Conservation (phyloP, 1,140 invertebrate species). For the Cryptotermes secundus region DNA sequence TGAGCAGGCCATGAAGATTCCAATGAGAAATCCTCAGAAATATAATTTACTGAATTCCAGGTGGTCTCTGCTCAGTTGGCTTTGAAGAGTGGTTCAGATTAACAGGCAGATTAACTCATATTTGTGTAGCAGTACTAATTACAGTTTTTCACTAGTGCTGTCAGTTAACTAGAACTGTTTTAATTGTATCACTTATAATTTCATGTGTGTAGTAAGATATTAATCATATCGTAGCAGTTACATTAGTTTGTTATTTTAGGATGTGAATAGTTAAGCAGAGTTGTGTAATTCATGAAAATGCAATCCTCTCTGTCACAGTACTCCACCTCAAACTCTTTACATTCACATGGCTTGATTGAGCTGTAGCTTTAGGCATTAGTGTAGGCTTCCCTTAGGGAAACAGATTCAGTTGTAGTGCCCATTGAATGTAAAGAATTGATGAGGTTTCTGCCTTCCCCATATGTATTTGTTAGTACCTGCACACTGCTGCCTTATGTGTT, state of each 20-base stretch:
- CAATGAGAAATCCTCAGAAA: slow-evolving; percentile 61
- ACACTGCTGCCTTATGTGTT: slow-evolving; percentile 36
- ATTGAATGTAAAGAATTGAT: slow-evolving; percentile 24
- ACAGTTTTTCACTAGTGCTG: slow-evolving; percentile 1
- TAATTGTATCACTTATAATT: not conserved
- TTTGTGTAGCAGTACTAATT: not conserved
- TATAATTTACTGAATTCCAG: slow-evolving; percentile 72
- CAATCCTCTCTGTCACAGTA: not conserved
- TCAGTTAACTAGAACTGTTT: not conserved
- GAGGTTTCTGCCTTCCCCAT: slow-evolving; percentile 10
- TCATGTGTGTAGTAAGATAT: not conserved
- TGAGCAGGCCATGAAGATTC: slow-evolving; percentile 71
- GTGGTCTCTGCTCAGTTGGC: slow-evolving; percentile 35
- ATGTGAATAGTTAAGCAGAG: slow-evolving; percentile 15
- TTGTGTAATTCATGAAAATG: not conserved
- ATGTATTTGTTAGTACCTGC: slow-evolving; percentile 30
- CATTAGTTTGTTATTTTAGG: not conserved
- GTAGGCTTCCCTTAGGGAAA: not conserved
- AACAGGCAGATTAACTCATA: not conserved
- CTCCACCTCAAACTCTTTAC: slow-evolving; percentile 18
- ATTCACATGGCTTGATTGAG: slow-evolving; percentile 17
- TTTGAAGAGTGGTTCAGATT: not conserved
- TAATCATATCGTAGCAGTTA: not conserved
- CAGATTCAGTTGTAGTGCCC: not conserved
- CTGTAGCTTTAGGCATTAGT: not conserved